Percentiles rank a stretch among this genome's conserved stretches.
phyloP scores from a whole-genome alignment of 2,888 invertebrate species.

The Mythimna lalbum region DNA sequence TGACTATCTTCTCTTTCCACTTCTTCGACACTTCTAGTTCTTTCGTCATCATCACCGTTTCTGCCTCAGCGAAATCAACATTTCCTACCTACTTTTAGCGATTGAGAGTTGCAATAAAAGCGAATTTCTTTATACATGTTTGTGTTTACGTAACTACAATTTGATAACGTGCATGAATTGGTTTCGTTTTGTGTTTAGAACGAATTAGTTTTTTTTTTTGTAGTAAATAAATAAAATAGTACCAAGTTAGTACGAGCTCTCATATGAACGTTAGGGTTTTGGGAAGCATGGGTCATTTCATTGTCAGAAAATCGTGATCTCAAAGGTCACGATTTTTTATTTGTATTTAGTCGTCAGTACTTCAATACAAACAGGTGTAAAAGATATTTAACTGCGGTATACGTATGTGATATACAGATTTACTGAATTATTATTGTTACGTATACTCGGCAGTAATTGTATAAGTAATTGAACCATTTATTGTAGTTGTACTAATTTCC shows the following conservation, averaged over 20 bases:
- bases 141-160: constrained; percentile 58
- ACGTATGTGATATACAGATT: no score
- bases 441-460: background rate
- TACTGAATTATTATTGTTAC: background rate
- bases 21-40: constrained; percentile 22
- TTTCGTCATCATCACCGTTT: constrained; percentile 20
- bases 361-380: background rate
- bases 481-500: constrained; percentile 7
- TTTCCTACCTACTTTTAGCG: constrained; percentile 40
- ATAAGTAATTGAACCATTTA: constrained; percentile 6
- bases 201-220: constrained; percentile 28
- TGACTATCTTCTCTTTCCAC: constrained; percentile 34
- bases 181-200: constrained; percentile 49
- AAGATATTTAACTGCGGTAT: background rate
- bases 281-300: no score
- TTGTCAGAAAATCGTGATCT: no score
- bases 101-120: constrained; percentile 58
- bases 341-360: background rate
- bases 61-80: constrained; percentile 55
- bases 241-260: background rate
- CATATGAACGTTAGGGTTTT: background rate
- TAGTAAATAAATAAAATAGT: background rate
- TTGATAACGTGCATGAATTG: constrained; percentile 55
- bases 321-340: background rate
- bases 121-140: constrained; percentile 61